Base-by-base conservation (phyloP, 1,140 invertebrate species). In the Rhynchophorus ferrugineus region DNA sequence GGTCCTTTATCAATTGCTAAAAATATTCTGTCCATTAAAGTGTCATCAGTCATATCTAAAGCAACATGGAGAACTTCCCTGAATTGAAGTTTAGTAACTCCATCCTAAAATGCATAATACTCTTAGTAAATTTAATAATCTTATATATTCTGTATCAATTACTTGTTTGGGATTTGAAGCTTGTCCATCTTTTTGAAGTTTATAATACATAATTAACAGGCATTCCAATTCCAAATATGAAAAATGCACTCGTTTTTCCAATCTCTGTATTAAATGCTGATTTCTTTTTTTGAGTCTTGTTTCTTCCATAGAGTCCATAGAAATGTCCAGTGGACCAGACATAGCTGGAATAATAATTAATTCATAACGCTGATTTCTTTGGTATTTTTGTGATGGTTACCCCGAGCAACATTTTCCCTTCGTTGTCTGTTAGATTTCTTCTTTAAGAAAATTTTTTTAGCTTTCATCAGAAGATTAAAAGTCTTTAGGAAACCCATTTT, bases 31-130 rank as follows among this genome's bases (percentile, higher is more conserved):
- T 81, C 79, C 60, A 82, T 72, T 61, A 83, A 69, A 11, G 81
- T 71, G 55, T 87, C 81, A 58, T 89, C 82, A 0, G 84, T 87
- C 70, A 78, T 81, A 35, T 84, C 79, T 29, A 91, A 80, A 6
- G 76, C 77, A 3, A 76, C 77, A 56, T 87, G 82, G 0, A 89
- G 69, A 14, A 89, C 71, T 51, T 89, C 83, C 35, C 82, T 71
- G 62, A 89, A 87, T 43, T 68, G 67, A 2, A 50, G 53, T 61
- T 78, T 70, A 24, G 73, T 75, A 51, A 85, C 70, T 33, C 68
- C 68, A 3, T 48, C 49, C 49, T 52, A 39, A 36, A 50, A 50
- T 35, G 3, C 3, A 39, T 2, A 14, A 39, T 14, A 17, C 14
- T 17, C 5, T 3, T 17, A 39, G 17, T 18, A 39, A 3, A 9